phyloP scores from a whole-genome alignment of 2,113 vertebrate species.

The Parus major region DNA sequence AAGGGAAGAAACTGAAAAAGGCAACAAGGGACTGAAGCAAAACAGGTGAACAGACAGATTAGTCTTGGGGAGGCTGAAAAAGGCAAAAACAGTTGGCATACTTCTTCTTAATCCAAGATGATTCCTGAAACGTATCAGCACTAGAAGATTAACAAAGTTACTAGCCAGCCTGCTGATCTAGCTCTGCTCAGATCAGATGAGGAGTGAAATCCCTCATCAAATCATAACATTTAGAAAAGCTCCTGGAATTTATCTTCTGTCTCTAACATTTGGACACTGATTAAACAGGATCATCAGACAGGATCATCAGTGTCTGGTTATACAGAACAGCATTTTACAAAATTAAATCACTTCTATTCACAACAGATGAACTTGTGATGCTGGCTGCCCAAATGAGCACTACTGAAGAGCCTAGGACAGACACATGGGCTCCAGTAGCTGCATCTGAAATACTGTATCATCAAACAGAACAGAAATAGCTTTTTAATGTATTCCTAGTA shows the following conservation, averaged over 20 bases:
- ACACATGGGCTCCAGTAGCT: neutral
- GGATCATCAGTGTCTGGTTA: neutral
- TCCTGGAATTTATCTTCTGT: neutral
- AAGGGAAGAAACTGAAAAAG: neutral
- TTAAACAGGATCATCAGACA: neutral
- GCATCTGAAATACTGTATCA: neutral
- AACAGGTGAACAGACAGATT: neutral
- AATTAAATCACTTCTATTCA: neutral
- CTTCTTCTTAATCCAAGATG: neutral
- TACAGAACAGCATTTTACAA: neutral
- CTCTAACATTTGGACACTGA: conserved; percentile 14
- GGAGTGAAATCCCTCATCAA: neutral
- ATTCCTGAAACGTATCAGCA: neutral
- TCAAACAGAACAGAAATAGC: neutral
- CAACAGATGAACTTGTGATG: neutral
- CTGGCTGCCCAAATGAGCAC: neutral
- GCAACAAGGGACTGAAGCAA: neutral
- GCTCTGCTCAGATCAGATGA: neutral
- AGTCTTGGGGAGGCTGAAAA: neutral
- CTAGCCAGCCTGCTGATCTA: neutral
- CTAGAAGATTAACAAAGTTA: neutral
- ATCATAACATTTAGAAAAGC: conserved; percentile 34
- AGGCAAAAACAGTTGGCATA: neutral
- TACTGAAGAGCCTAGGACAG: neutral
- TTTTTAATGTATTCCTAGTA: neutral